A percentile compares a stretch with the other conserved stretches of the same genome.
Conservation (phyloP, 2,888 invertebrate genomes). For the Euzophera pinguis region DNA sequence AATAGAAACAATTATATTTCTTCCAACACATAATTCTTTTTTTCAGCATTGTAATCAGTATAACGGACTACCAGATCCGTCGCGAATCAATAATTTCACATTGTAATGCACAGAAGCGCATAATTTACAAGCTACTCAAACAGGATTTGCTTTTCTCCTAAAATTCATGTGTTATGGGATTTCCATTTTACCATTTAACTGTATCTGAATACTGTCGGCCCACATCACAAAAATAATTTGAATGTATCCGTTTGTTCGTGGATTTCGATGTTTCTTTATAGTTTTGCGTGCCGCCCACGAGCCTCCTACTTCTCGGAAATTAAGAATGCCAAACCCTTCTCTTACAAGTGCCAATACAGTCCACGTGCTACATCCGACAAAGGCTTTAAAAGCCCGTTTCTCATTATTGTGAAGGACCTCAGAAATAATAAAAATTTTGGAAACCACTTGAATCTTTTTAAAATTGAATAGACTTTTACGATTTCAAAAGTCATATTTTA, state of each 20-base stretch:
- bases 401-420: slow-evolving; percentile 54
- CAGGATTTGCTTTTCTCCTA: slow-evolving; percentile 15
- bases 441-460: slow-evolving; percentile 36
- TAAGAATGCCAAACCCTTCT: slow-evolving; percentile 51
- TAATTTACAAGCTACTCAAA: slow-evolving; percentile 33
- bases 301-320: slow-evolving; percentile 49
- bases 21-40: slow-evolving; percentile 27
- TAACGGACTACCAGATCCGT: slow-evolving; percentile 45
- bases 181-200: slow-evolving; percentile 23
- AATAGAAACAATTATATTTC: slow-evolving; percentile 16
- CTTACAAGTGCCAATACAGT: slow-evolving; percentile 36
- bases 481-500: slow-evolving; percentile 66
- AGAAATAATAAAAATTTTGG: slow-evolving; percentile 61
- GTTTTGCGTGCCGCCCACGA: slow-evolving; percentile 37
- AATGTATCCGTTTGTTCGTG: slow-evolving; percentile 36
- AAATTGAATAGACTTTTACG: slow-evolving; percentile 49
- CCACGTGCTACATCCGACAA: slow-evolving; percentile 67
- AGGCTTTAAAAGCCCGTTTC: slow-evolving; percentile 40
- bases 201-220: slow-evolving; percentile 28
- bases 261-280: slow-evolving; percentile 25
- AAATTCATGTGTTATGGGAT: slow-evolving; percentile 28
- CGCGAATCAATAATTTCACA: slow-evolving; percentile 39
- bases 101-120: slow-evolving; percentile 46
- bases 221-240: slow-evolving; percentile 25
- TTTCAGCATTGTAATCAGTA: slow-evolving; percentile 29